Evolutionary conservation across 2,113 vertebrate species (phyloP).

Genomic region (Aspidoscelis tigris): DNA sequence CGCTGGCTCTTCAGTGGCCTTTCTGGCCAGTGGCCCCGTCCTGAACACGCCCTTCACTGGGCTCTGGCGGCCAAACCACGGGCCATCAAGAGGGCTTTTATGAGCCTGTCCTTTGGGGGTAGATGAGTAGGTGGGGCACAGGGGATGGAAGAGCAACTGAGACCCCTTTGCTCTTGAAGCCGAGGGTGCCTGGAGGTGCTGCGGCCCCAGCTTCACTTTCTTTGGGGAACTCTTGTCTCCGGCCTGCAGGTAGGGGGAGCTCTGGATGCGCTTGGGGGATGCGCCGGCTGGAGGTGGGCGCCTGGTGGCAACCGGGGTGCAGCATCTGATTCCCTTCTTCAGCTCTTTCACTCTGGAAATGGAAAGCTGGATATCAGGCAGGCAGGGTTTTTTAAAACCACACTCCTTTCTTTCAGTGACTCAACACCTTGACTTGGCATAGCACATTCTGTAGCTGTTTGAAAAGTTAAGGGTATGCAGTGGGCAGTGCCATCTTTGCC

Average conservation of each 20-base stretch:
- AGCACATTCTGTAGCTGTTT: neutral
- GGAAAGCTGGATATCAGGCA: constrained; percentile 42
- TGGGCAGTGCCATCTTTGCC: no score
- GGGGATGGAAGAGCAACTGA: constrained; percentile 57
- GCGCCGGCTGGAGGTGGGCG: constrained; percentile 51
- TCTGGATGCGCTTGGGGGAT: constrained; percentile 79
- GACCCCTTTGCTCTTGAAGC: constrained; percentile 52
- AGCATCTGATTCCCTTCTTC: constrained; percentile 76
- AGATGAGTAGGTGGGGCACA: constrained; percentile 70
- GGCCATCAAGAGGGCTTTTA: constrained; percentile 57
- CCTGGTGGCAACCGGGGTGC: constrained; percentile 50
- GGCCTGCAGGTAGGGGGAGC: constrained; percentile 43
- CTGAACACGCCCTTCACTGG: constrained; percentile 66
- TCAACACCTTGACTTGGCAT: neutral
- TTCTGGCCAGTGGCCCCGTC: constrained; percentile 48
- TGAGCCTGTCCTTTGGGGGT: constrained; percentile 65
- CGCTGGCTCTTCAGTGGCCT: constrained; percentile 39
- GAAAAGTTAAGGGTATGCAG: no score
- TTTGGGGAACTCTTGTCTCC: constrained; percentile 83
- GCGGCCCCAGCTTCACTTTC: constrained; percentile 78
- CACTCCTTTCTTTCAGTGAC: neutral
- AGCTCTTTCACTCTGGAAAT: constrained; percentile 89
- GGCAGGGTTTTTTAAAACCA: constrained; percentile 17
- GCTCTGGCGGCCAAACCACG: constrained; percentile 54
- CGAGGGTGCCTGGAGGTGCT: constrained; percentile 41